Evolutionary conservation across 2,797 vertebrate genomes (phyloP).

Genomic region (Staurois parvus): DNA sequence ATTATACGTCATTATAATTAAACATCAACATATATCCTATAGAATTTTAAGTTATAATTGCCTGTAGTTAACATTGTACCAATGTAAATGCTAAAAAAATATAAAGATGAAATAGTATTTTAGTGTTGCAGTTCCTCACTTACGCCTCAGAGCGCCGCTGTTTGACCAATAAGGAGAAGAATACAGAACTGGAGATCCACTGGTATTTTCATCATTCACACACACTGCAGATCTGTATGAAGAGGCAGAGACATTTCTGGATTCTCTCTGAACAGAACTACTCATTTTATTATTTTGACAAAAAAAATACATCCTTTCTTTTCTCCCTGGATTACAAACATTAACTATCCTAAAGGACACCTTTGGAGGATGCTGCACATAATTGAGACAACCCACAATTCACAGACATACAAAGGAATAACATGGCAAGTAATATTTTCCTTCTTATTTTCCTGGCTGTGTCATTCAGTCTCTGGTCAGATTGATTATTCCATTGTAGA

Average conservation of each 20-base stretch:
- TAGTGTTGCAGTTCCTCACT: constrained; percentile 53
- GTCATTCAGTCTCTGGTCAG: constrained; percentile 50
- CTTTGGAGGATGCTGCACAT: not conserved
- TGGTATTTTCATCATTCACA: constrained; percentile 53
- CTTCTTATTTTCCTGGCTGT: constrained; percentile 61
- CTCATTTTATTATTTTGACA: not conserved
- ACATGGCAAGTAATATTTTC: constrained; percentile 32
- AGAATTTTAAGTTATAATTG: too few relatives aligned
- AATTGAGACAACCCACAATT: constrained; percentile 52
- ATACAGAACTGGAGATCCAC: not conserved
- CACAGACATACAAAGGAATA: constrained; percentile 1
- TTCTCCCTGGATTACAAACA: constrained; percentile 16
- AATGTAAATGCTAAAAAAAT: too few relatives aligned
- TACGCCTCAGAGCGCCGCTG: constrained; percentile 69
- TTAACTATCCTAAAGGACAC: not conserved
- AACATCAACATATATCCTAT: too few relatives aligned
- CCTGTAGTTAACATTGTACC: too few relatives aligned
- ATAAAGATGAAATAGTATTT: too few relatives aligned
- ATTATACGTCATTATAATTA: too few relatives aligned
- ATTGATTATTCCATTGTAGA: constrained; percentile 55
- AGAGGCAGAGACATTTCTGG: constrained; percentile 16
- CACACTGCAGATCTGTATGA: not conserved
- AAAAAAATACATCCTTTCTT: not conserved
- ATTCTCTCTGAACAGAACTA: not conserved
- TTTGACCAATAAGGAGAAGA: constrained; percentile 66